These are phyloP conservation scores for Drosophila multiciliata DNA, from an alignment of 2,888 invertebrate genomes.

Conservation along the genomic window DNA sequence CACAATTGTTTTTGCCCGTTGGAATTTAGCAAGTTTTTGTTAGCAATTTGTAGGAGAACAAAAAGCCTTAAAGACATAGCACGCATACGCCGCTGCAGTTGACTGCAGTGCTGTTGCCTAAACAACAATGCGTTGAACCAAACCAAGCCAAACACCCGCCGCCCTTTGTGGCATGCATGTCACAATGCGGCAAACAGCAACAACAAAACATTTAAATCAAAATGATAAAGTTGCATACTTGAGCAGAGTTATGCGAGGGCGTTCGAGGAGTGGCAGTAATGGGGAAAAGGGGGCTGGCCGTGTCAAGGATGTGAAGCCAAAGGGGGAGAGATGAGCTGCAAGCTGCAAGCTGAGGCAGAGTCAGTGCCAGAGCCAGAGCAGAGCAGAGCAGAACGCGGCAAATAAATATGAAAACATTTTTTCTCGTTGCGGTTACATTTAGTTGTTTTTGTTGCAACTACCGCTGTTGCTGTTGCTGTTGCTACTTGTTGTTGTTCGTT, in stretches of 20 bases:
- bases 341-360: background rate
- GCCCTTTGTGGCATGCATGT: conserved; percentile 54
- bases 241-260: conserved; percentile 79
- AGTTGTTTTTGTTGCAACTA: conserved; percentile 25
- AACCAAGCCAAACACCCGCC: conserved; percentile 11
- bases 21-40: conserved; percentile 26
- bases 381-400: conserved; percentile 54
- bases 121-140: conserved; percentile 57
- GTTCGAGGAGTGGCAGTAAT: conserved; percentile 4
- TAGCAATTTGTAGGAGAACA: conserved; percentile 19
- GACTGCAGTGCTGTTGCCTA: conserved; percentile 53
- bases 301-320: conserved; percentile 18
- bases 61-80: conserved; percentile 44
- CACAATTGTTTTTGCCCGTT: conserved; percentile 19
- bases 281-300: conserved; percentile 12
- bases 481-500: conserved; percentile 25
- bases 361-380: conserved; percentile 27
- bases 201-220: conserved; percentile 83
- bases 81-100: conserved; percentile 60
- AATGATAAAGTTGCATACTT: conserved; percentile 84
- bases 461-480: conserved; percentile 16
- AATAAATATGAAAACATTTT: conserved; percentile 78
- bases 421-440: conserved; percentile 63
- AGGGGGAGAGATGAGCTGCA: background rate
- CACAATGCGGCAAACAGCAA: conserved; percentile 68